Evolutionary conservation across 2,888 invertebrate species (phyloP).

Genomic region (Julus scandinavius): DNA sequence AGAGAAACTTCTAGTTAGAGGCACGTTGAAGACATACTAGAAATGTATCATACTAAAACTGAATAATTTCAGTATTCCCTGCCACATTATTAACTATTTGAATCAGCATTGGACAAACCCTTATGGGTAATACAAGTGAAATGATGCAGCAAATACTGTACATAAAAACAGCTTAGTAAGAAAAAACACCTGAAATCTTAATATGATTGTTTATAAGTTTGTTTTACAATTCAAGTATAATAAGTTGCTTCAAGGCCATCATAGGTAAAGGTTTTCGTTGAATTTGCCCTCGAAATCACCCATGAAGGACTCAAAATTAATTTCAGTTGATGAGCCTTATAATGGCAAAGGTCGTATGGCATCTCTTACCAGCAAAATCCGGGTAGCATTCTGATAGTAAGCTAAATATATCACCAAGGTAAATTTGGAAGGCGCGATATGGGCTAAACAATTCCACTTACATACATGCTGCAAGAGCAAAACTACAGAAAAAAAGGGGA

Average conservation of each 20-base stretch:
- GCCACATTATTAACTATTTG: too few relatives aligned
- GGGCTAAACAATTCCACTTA: neutral
- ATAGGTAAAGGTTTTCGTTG: neutral
- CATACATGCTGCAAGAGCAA: neutral
- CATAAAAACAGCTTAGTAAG: neutral
- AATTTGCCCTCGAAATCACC: constrained; percentile 7
- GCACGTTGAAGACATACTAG: too few relatives aligned
- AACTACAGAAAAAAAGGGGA: neutral
- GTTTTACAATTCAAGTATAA: neutral
- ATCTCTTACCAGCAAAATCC: neutral
- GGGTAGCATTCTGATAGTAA: neutral
- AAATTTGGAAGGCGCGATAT: neutral
- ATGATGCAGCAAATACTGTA: neutral
- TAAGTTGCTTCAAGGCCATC: neutral
- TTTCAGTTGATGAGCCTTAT: neutral
- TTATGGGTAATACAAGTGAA: neutral
- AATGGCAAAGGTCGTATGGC: neutral
- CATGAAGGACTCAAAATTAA: neutral
- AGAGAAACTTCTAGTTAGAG: too few relatives aligned
- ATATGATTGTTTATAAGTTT: neutral
- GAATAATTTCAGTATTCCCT: too few relatives aligned
- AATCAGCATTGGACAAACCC: neutral
- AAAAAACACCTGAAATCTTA: neutral
- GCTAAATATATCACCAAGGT: neutral
- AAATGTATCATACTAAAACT: too few relatives aligned